Percentiles rank a stretch among this genome's conserved stretches.
Evolutionary conservation across 1,140 invertebrate species (phyloP).

Genomic region (Ganaspis sp.): DNA sequence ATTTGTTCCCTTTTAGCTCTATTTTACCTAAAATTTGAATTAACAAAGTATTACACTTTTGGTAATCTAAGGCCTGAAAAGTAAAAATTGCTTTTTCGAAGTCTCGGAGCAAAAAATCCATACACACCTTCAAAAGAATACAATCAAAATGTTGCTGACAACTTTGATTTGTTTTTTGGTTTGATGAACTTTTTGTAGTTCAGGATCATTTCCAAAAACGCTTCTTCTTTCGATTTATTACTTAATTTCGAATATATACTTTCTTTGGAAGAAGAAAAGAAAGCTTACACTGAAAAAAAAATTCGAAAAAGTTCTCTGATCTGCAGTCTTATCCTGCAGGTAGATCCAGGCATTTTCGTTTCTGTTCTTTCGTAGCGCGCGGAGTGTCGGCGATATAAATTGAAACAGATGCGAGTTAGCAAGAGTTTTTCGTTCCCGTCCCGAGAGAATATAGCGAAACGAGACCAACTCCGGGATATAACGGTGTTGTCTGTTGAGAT

Average conservation of each 20-base stretch:
- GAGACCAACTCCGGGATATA: conserved; percentile 53
- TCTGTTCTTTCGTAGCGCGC: conserved; percentile 44
- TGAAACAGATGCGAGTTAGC: conserved; percentile 75
- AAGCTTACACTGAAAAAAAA: background rate
- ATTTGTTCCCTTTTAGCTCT: background rate
- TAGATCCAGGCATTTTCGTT: conserved; percentile 57
- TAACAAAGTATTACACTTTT: too few species aligned
- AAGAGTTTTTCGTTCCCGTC: conserved; percentile 70
- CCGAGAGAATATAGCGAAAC: conserved; percentile 58
- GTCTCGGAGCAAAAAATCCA: too few species aligned
- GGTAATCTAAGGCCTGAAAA: too few species aligned
- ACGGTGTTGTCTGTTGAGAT: conserved; percentile 46
- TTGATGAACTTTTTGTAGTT: background rate
- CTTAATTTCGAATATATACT: background rate
- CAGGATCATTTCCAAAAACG: background rate
- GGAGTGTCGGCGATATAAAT: conserved; percentile 69
- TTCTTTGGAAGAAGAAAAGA: background rate
- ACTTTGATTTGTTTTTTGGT: too few species aligned
- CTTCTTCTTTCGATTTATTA: background rate
- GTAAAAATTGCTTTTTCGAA: too few species aligned
- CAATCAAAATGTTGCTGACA: too few species aligned
- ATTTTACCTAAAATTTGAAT: background rate
- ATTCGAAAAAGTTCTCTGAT: background rate
- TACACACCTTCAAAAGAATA: too few species aligned
- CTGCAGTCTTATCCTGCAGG: background rate